Evolutionary conservation across 2,888 invertebrate genomes (phyloP), one percentile per base, ranked within the genome.

Genomic region (Gymnoscelis rufifasciata): DNA sequence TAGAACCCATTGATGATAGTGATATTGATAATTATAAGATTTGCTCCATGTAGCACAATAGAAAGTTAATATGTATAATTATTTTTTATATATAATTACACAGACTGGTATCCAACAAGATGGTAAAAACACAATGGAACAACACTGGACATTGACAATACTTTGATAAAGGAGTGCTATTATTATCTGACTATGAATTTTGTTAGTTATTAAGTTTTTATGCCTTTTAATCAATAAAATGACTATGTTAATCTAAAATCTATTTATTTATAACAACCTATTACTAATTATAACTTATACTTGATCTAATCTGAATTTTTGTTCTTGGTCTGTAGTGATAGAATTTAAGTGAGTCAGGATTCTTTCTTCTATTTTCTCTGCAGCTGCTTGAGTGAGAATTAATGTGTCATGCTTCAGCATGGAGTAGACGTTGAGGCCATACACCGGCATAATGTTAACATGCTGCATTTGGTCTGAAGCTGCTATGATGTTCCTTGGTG

Each of bases 401-500:
- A 99, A 82, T 0, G 98, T 98, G 53, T 96, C 94, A 78, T 99
- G 96, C 83, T 99, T 99, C 52, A 99, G 75, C 95, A 99, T 97
- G 26, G 98, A 97, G 83, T 94, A 95, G 0, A 98, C 97, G 88
- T 99, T 99, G 10, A 99, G 89, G 66, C 97, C 96, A 84, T 97
- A 99, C 0, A 93, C 93, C 7, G 99, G 99, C 96, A 99, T 97
- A 14, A 98, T 86, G 78, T 96, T 99, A 27, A 97, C 91, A 70
- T 96, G 94, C 27, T 91, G 91, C n/a, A 98, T 88, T 2, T 72
- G 59, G 60, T 95, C 93, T 2, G 94, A 92, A 1, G 98, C 98
- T 24, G 92, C 81, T 33, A 95, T 92, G 54, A 99, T 94, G 71
- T 98, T 98, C 53, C 92, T 89, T 0, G 98, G 95, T 89, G 97